A percentile compares a stretch with the other conserved stretches of the same genome.
Conservation (phyloP, 30 jellyfish, hydroid and myxozoan genomes). For the Nemopilema nomurai region DNA sequence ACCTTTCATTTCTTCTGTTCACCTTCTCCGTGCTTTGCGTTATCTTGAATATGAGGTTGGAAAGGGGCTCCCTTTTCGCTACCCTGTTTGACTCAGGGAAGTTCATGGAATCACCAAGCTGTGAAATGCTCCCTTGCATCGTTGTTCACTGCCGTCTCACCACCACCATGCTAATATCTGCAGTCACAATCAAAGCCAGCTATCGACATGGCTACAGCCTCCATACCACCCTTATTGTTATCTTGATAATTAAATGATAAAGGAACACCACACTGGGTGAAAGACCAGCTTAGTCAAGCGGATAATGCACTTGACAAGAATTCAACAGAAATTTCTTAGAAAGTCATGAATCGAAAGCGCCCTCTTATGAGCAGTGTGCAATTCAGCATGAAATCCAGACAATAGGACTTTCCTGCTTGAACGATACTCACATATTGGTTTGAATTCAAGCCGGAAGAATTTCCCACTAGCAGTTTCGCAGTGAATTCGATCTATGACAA, state of each 20-base stretch:
- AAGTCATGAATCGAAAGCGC: background rate
- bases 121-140: conserved; percentile 1
- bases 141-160: background rate
- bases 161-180: background rate
- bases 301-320: background rate
- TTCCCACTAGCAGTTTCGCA: too few species aligned
- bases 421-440: too few species aligned
- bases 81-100: conserved; percentile 54
- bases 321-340: background rate
- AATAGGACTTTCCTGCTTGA: background rate
- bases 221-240: background rate
- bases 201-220: background rate
- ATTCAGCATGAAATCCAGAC: background rate
- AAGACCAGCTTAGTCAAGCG: background rate
- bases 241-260: background rate
- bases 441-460: background rate
- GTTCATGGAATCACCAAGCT: conserved; percentile 57
- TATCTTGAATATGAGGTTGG: conserved; percentile 48
- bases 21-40: conserved; percentile 60
- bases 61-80: conserved; percentile 52
- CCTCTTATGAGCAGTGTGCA: background rate
- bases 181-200: background rate
- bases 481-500: too few species aligned
- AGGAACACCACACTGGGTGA: background rate
- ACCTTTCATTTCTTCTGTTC: conserved; percentile 37